phyloP scores from a whole-genome alignment of 2,888 invertebrate species.

The Caenorhabditis virilis region DNA sequence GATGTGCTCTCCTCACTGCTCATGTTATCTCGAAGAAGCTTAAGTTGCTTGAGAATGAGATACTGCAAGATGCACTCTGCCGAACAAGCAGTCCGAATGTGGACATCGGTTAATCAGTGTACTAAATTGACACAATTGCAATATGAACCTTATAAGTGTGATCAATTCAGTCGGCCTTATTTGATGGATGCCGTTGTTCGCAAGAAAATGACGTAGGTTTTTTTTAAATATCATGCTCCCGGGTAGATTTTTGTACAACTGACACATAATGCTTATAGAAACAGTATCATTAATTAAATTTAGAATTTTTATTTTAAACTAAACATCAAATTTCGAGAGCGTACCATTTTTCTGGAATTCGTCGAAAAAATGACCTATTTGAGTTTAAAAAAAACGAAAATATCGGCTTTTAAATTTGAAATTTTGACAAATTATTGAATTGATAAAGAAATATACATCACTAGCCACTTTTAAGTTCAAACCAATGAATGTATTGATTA shows the following conservation, averaged over 20 bases:
- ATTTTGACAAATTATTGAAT: too few relatives aligned
- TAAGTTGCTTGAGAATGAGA: conserved; percentile 2
- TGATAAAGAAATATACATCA: too few relatives aligned
- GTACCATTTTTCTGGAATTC: not conserved
- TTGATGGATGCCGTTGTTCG: conserved; percentile 10
- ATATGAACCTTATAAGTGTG: conserved; percentile 30
- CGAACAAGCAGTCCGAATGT: conserved; percentile 22
- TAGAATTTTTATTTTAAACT: too few relatives aligned
- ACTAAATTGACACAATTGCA: conserved; percentile 16
- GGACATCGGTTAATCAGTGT: conserved; percentile 32
- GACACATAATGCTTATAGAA: too few relatives aligned
- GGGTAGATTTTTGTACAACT: not conserved
- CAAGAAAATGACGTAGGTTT: conserved; percentile 12
- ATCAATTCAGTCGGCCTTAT: conserved; percentile 21
- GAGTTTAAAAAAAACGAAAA: too few relatives aligned
- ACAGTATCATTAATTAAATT: too few relatives aligned
- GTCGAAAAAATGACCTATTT: not conserved
- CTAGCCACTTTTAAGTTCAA: too few relatives aligned
- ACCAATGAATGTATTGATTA: too few relatives aligned
- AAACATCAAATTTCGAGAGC: too few relatives aligned
- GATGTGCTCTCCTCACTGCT: conserved; percentile 9
- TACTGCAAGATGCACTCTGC: conserved; percentile 15
- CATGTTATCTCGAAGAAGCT: conserved; percentile 5
- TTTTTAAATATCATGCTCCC: too few relatives aligned
- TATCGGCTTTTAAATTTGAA: too few relatives aligned